Evolutionary conservation across 2,113 vertebrate genomes (phyloP).

Genomic region (Eulacestoma nigropectus): DNA sequence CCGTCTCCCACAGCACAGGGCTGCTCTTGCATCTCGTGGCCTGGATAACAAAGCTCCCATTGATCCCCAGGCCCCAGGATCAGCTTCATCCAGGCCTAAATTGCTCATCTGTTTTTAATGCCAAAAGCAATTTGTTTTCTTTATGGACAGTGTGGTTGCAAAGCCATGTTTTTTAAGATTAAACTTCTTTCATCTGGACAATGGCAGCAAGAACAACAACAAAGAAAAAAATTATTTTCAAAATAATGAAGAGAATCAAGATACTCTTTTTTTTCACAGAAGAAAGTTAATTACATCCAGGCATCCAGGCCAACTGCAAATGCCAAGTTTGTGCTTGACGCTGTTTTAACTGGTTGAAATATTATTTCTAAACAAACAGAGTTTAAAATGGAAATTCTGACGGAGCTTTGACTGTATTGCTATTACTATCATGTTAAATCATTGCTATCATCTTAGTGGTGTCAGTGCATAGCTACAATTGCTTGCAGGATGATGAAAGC

Average conservation of each 20-base stretch:
- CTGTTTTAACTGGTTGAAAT: slow-evolving; percentile 49
- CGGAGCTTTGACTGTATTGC: background rate
- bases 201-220: background rate
- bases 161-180: slow-evolving; percentile 25
- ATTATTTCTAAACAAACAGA: slow-evolving; percentile 59
- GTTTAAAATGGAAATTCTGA: slow-evolving; percentile 64
- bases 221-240: slow-evolving; percentile 12
- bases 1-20: background rate
- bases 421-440: slow-evolving; percentile 20
- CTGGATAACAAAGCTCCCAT: background rate
- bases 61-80: background rate
- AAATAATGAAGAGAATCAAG: slow-evolving; percentile 19
- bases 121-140: slow-evolving; percentile 37
- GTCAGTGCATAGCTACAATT: background rate
- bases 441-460: slow-evolving; percentile 20
- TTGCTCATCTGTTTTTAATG: slow-evolving; percentile 40
- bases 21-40: fast-evolving
- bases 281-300: slow-evolving; percentile 50
- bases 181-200: slow-evolving; percentile 49
- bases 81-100: background rate
- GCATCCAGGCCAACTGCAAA: slow-evolving; percentile 12
- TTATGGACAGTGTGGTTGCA: slow-evolving; percentile 13
- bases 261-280: background rate
- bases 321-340: slow-evolving; percentile 43
- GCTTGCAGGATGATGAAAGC: slow-evolving; percentile 1